These are phyloP conservation scores for Neomonachus schauinslandi DNA, from an alignment of 2,113 vertebrate species.

Conservation along the genomic window DNA sequence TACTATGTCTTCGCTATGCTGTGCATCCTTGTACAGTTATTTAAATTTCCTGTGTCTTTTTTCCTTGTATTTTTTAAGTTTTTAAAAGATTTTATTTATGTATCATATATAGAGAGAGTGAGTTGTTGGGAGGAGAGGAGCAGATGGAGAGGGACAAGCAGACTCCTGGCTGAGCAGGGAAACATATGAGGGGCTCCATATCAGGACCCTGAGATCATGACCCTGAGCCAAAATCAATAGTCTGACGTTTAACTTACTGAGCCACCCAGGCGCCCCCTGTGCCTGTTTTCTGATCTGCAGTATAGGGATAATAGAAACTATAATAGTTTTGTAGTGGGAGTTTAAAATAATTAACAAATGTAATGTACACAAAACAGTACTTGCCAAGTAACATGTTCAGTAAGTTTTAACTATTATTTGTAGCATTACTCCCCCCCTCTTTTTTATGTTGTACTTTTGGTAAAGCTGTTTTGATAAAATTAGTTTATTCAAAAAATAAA, in stretches of 20 bases:
- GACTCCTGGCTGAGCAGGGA: background rate
- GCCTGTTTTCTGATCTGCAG: background rate
- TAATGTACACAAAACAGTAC: background rate
- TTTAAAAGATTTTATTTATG: background rate
- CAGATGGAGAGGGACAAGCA: background rate
- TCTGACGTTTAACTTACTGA: background rate
- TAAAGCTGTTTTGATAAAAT: conserved; percentile 38
- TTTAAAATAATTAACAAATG: background rate
- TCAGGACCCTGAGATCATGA: background rate
- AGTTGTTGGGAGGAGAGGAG: background rate
- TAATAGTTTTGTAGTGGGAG: background rate
- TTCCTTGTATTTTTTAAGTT: background rate
- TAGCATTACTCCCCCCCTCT: too few species aligned
- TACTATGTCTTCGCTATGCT: background rate
- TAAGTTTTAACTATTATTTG: background rate
- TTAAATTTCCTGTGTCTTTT: background rate
- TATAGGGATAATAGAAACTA: background rate
- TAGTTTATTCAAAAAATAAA: background rate
- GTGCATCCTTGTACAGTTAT: background rate
- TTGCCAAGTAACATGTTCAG: background rate
- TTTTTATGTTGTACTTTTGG: background rate
- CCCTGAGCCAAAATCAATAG: background rate
- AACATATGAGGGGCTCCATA: background rate
- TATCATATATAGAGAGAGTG: background rate
- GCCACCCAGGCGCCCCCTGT: background rate